Evolutionary conservation across 2,113 vertebrate species (phyloP), one percentile per base, ranked within the genome.

Genomic region (Ceuthmochares aereus): DNA sequence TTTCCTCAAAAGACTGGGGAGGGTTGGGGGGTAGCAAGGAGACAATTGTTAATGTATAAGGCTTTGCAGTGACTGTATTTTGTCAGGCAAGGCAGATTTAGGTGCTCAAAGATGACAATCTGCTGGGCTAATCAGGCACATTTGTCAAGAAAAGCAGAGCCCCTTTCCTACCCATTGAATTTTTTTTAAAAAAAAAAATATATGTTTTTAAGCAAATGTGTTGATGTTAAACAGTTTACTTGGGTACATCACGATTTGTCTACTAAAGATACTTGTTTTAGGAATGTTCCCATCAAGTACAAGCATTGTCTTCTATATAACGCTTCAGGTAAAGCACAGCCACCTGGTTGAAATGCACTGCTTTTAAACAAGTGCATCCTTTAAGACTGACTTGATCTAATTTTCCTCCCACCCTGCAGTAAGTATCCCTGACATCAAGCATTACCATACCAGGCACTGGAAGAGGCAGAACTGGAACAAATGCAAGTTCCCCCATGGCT

Each of bases 401-500:
- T 95, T 77, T 88, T 90, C 74, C 51, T 83, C 62, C 66, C 67
- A 74, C 25, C 83, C 86, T 68, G 88, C 72, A 66, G 62, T 95
- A 94, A 95, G 88, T 82, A 93, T 94, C 95, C 90, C 89, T 95
- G 95, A 97, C 95, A 97, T 40, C 45, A 54, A 90, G 69, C 4
- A 10, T 89, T 85, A 88, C 74, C 47, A 3, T 43, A 93, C 34
- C 54, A 76, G 90, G 72, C 21, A 1, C 93, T 91, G 73, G 88
- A 95, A 96, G 87, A 93, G 96, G 96, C 95, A 97, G 93, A 97
- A 97, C 90, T 93, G 87, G 95, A 96, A 92, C 95, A 97, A 90
- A 92, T 86, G 82, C 67, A 86, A 95, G 93, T 76, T 94, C 63
- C 91, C 95, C 95, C 75, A 90, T 90, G 95, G 96, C 95, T 94